A percentile compares a stretch with the other conserved stretches of the same genome.
phyloP scores from a whole-genome alignment of 2,888 invertebrate species.

The Liposcelis brunnea region DNA sequence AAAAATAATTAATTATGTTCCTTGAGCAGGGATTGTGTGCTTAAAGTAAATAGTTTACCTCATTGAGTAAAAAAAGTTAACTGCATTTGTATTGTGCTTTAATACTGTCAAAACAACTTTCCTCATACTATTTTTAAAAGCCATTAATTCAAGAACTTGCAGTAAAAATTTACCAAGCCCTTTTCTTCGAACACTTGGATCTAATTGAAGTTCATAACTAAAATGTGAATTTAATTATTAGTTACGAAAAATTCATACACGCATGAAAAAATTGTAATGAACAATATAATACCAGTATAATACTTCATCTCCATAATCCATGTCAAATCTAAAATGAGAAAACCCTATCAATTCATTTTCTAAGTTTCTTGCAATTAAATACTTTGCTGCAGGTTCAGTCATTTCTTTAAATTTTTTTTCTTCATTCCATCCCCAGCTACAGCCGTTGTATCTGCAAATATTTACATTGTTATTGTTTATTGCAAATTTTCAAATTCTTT shows the following conservation, averaged over 20 bases:
- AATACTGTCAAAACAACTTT: slow-evolving; percentile 71
- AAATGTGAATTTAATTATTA: slow-evolving; percentile 15
- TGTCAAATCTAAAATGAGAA: slow-evolving; percentile 68
- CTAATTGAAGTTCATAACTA: slow-evolving; percentile 80
- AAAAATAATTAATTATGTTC: too few species aligned
- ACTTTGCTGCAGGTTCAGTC: slow-evolving; percentile 54
- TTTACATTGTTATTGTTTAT: too few species aligned
- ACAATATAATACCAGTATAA: slow-evolving; percentile 50
- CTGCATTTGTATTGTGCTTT: slow-evolving; percentile 54
- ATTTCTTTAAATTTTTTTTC: slow-evolving; percentile 55
- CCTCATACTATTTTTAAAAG: slow-evolving; percentile 52
- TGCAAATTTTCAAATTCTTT: too few species aligned
- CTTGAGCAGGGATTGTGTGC: too few species aligned
- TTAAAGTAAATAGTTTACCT: too few species aligned
- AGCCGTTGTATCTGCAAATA: slow-evolving; percentile 47
- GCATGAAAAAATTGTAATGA: slow-evolving; percentile 17
- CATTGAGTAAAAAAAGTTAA: slow-evolving; percentile 56
- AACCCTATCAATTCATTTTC: slow-evolving; percentile 43
- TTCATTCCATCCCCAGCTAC: slow-evolving; percentile 67
- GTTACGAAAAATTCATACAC: not conserved
- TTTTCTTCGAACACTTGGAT: slow-evolving; percentile 46
- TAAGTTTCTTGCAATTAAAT: slow-evolving; percentile 42
- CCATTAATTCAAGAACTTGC: slow-evolving; percentile 57
- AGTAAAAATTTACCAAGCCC: slow-evolving; percentile 73
- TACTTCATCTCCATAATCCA: slow-evolving; percentile 59